Evolutionary conservation across 2,113 vertebrate species (phyloP).

Genomic region (Anarrhichthys ocellatus): DNA sequence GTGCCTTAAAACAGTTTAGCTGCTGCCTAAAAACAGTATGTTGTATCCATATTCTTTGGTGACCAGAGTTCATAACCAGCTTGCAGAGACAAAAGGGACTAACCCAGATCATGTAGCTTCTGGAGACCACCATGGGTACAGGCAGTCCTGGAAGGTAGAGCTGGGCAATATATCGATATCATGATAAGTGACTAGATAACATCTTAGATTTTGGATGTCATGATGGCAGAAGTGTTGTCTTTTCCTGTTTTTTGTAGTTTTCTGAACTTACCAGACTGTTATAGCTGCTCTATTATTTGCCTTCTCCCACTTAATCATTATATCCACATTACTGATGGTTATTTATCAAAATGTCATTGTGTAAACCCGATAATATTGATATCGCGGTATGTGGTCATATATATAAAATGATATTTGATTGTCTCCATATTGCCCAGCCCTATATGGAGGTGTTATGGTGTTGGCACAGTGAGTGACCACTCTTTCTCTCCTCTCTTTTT

Average conservation of each 20-base stretch:
- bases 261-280: too few relatives aligned
- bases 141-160: conserved; percentile 7
- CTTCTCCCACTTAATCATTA: not conserved
- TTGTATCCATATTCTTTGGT: not conserved
- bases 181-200: not conserved
- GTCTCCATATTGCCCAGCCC: not conserved
- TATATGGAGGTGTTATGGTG: not conserved
- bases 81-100: not conserved
- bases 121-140: conserved; percentile 7
- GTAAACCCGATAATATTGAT: not conserved
- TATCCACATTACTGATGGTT: not conserved
- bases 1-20: not conserved
- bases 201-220: not conserved
- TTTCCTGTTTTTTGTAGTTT: not conserved
- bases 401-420: not conserved
- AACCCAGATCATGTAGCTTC: conserved; percentile 10
- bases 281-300: not conserved
- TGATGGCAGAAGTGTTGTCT: not conserved
- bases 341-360: not conserved
- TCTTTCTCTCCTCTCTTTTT: conserved; percentile 13
- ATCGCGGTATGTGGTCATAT: not conserved
- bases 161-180: not conserved
- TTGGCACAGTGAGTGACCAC: conserved; percentile 8
- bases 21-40: not conserved
- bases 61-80: conserved; percentile 5